phyloP scores from a whole-genome alignment of 2,888 invertebrate species.

The Cheilosia impressa region DNA sequence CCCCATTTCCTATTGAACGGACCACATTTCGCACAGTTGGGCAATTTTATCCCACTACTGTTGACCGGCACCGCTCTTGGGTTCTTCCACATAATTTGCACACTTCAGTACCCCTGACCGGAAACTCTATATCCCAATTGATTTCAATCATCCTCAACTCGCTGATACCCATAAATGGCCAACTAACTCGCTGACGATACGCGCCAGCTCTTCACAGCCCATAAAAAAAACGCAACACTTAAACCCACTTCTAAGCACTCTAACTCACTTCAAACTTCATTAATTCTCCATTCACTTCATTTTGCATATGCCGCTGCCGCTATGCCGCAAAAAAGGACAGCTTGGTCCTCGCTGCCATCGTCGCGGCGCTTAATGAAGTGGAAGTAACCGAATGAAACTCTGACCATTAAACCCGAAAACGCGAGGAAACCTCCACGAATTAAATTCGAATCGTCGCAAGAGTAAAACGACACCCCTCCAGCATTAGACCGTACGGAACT shows the following conservation, averaged over 20 bases:
- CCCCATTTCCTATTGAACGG: no score
- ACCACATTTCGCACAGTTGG: no score
- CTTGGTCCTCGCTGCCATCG: background rate
- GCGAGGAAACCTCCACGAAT: conserved; percentile 21
- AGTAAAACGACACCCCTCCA: conserved; percentile 13
- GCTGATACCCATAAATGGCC: conserved; percentile 48
- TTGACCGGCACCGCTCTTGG: background rate
- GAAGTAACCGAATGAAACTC: conserved; percentile 62
- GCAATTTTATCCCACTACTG: background rate
- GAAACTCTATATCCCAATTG: conserved; percentile 33
- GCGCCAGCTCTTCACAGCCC: conserved; percentile 57
- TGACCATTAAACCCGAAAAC: conserved; percentile 62
- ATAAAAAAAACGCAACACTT: conserved; percentile 44
- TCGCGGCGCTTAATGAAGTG: conserved; percentile 57
- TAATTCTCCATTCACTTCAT: conserved; percentile 36
- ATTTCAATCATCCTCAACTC: background rate
- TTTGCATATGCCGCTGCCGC: conserved; percentile 18
- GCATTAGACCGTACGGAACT: conserved; percentile 10
- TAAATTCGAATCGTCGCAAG: background rate
- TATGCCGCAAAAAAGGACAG: conserved; percentile 33
- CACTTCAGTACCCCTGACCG: conserved; percentile 52
- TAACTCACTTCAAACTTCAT: conserved; percentile 55
- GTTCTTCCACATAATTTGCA: background rate
- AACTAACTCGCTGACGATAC: conserved; percentile 39
- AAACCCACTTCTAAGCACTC: conserved; percentile 62